Percentiles rank a stretch among this genome's conserved stretches.
These are phyloP conservation scores for Drosophila emarginata DNA, from an alignment of 2,888 invertebrate species.

Conservation along the genomic window DNA sequence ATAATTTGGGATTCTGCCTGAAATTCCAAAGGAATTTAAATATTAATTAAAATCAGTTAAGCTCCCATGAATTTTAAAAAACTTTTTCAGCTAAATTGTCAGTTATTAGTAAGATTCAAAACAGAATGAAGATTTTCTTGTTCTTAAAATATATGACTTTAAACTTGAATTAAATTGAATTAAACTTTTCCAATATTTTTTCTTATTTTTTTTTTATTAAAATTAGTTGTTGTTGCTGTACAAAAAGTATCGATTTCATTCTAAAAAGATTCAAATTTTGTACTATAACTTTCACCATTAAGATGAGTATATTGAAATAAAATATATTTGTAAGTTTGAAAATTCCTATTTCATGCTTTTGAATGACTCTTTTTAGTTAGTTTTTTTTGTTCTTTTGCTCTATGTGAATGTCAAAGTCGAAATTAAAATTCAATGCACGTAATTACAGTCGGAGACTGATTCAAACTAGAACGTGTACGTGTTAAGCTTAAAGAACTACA, in stretches of 20 bases:
- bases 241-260: too few relatives aligned
- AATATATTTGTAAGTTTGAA: background rate
- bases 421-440: conserved; percentile 64
- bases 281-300: too few relatives aligned
- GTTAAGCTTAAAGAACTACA: conserved; percentile 35
- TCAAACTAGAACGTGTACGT: conserved; percentile 74
- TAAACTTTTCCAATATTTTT: too few relatives aligned
- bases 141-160: too few relatives aligned
- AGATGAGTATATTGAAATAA: too few relatives aligned
- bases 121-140: too few relatives aligned
- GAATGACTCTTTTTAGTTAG: background rate
- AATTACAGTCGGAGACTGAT: conserved; percentile 44
- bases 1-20: background rate
- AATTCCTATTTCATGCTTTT: background rate
- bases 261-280: too few relatives aligned
- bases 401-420: conserved; percentile 8
- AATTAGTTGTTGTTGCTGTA: too few relatives aligned
- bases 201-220: too few relatives aligned
- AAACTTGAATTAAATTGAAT: too few relatives aligned
- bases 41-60: background rate
- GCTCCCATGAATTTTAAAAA: background rate
- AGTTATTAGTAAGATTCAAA: too few relatives aligned
- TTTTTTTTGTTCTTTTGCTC: background rate
- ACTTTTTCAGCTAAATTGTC: too few relatives aligned
- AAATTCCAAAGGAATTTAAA: background rate